Conservation (phyloP, 2,888 invertebrate genomes). For the Furcula furcula region DNA sequence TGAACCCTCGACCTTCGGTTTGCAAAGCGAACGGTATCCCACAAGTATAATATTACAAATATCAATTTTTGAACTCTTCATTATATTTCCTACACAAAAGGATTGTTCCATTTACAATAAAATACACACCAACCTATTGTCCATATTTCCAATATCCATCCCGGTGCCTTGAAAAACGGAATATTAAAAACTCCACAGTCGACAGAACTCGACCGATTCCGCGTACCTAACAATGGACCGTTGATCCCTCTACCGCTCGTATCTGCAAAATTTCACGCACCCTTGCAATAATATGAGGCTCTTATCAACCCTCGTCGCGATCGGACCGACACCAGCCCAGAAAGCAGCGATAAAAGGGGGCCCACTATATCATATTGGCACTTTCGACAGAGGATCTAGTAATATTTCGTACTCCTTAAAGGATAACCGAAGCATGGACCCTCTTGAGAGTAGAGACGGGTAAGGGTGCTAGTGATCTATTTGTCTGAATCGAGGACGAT, state of each 20-base stretch:
- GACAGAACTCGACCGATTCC: constrained; percentile 27
- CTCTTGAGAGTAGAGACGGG: constrained; percentile 37
- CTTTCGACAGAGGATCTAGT: constrained; percentile 59
- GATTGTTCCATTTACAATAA: background rate
- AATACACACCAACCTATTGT: constrained; percentile 6
- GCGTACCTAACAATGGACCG: constrained; percentile 33
- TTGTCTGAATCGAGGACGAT: constrained; percentile 40
- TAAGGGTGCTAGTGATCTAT: constrained; percentile 35
- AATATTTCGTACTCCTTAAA: constrained; percentile 65
- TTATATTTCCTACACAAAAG: too few species aligned
- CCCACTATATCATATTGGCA: constrained; percentile 77
- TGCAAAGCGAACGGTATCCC: too few species aligned
- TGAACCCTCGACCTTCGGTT: too few species aligned
- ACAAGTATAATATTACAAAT: too few species aligned
- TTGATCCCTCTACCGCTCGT: constrained; percentile 56
- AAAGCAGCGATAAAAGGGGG: constrained; percentile 60
- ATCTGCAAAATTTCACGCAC: constrained; percentile 77
- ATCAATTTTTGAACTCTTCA: too few species aligned
- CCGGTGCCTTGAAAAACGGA: constrained; percentile 26
- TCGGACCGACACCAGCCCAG: constrained; percentile 46
- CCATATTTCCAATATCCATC: constrained; percentile 9
- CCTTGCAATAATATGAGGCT: constrained; percentile 64
- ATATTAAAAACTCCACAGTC: constrained; percentile 45
- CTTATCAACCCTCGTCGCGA: constrained; percentile 68
- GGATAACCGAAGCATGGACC: constrained; percentile 45